Base-by-base conservation (phyloP, 2,797 vertebrate genomes). In the Cynopterus sphinx region DNA sequence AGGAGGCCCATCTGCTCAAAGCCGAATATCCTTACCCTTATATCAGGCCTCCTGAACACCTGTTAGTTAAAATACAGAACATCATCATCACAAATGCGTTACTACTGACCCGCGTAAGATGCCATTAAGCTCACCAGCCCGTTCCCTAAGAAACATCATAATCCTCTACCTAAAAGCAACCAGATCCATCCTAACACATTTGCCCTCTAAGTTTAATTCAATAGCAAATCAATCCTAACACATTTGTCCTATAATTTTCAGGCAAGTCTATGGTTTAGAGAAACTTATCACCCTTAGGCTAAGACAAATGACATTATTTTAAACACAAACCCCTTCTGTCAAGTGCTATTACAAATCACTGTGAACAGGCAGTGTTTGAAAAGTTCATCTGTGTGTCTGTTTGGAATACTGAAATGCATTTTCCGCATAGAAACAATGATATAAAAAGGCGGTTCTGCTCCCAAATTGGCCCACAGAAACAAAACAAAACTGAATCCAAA, bases 11-110 rank as follows among this genome's bases (percentile, higher is more conserved):
- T 88, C 96, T 93, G 97, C 97, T 61, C 92, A 96, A 98, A 98
- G 98, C 98, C 98, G 92, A 97, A 97, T 65, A 97, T 95, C 98
- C 99, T 99, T 99, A 99, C 99, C 99, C 98, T 99, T 91, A 98
- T 96, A 97, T 98, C 99, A 95, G 99, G 99, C 98, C 99, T 99
- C 98, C 98, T 99, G 99, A 98, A 99, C 88, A 99, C 99, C 99
- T 99, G 99, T 98, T 95, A 98, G 98, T 99, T 98, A 99, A 98
- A 99, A 98, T 98, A 99, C 95, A 99, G 97, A 98, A 98, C 94
- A 98, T 98, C 97, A 98, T 98, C 65, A 97, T 97, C 97, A 97
- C 24, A 90, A 70, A 92, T n/a, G 97, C 17, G 61, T 28, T 87
- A 86, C 74, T 93, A 94, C 13, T 59, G 65, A 96, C 94, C 95